phyloP scores from a whole-genome alignment of 2,113 vertebrate genomes.

The Rutilus rutilus region DNA sequence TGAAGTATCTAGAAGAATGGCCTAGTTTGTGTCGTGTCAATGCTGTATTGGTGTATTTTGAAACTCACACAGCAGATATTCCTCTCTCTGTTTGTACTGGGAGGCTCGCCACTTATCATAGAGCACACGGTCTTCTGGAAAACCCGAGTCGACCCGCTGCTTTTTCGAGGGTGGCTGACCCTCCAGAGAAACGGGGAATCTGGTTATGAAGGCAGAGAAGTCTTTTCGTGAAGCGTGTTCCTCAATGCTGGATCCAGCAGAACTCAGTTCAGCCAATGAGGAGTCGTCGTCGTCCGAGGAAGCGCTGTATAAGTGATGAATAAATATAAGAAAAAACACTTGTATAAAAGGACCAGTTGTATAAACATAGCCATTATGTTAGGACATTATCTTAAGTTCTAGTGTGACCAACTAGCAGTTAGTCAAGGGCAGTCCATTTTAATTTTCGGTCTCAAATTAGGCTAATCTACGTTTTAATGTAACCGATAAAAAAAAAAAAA shows the following conservation, averaged over 20 bases:
- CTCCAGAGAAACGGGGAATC: not conserved
- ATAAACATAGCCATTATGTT: too few relatives aligned
- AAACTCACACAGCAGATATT: conserved; percentile 29
- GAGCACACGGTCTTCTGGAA: not conserved
- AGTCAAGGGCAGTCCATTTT: too few relatives aligned
- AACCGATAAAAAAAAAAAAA: too few relatives aligned
- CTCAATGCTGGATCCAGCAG: not conserved
- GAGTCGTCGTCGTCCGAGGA: not conserved
- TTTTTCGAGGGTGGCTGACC: not conserved
- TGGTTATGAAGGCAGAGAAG: not conserved
- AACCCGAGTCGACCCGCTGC: not conserved
- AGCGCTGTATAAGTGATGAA: not conserved
- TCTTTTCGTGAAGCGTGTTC: not conserved
- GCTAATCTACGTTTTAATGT: too few relatives aligned
- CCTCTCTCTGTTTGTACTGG: not conserved
- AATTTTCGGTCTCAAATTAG: too few relatives aligned
- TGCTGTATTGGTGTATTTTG: not conserved
- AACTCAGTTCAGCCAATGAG: not conserved
- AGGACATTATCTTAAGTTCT: too few relatives aligned
- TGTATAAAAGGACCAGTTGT: too few relatives aligned
- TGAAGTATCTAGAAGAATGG: not conserved
- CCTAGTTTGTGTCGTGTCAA: not conserved
- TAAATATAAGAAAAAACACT: not conserved
- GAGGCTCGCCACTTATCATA: not conserved
- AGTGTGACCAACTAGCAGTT: too few relatives aligned